phyloP scores from a whole-genome alignment of 2,113 vertebrate genomes.

The Turdus rufiventris region DNA sequence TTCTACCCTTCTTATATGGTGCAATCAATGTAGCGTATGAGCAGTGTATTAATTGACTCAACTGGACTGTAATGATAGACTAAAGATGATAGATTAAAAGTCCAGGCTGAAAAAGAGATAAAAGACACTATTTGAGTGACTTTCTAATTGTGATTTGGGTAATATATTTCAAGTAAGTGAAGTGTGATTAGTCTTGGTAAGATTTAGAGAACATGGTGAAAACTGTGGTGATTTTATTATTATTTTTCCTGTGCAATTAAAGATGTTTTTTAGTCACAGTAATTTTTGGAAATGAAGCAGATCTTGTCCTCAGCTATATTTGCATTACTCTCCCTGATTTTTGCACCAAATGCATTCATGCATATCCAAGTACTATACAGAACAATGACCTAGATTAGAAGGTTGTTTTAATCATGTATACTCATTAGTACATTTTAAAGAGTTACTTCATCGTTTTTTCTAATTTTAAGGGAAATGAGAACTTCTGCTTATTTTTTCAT shows the following conservation, averaged over 20 bases:
- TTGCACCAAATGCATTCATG: background rate
- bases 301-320: background rate
- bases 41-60: background rate
- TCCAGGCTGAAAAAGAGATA: background rate
- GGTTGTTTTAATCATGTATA: background rate
- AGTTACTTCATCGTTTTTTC: background rate
- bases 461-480: background rate
- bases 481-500: background rate
- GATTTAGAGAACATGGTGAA: background rate
- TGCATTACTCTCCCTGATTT: background rate
- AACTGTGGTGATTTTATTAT: background rate
- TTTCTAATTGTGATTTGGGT: background rate
- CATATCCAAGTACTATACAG: background rate
- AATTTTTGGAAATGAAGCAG: background rate
- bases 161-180: background rate
- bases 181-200: background rate
- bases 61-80: background rate
- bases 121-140: background rate
- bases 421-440: background rate
- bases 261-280: background rate
- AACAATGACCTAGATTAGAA: constrained; percentile 35
- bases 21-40: background rate
- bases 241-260: background rate
- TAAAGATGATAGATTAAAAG: background rate
- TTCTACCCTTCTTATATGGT: background rate